Conservation (phyloP, 2,888 invertebrate species). For the Eubasilissa splendida region DNA sequence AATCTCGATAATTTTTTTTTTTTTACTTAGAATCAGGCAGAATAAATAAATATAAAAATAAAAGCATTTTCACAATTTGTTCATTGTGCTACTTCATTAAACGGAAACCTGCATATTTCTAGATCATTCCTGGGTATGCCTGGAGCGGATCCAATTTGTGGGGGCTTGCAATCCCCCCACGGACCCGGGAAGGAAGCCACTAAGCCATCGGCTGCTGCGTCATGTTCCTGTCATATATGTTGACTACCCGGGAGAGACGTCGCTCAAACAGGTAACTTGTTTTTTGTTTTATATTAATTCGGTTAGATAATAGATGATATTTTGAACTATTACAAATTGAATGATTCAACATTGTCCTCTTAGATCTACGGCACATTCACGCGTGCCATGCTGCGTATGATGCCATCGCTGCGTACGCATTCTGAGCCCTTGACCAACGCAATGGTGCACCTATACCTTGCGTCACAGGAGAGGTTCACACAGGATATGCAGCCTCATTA, state of each 20-base stretch:
- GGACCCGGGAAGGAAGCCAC: slow-evolving; percentile 97
- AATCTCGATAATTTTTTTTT: too few species aligned
- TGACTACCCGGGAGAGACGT: slow-evolving; percentile 98
- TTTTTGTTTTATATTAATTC: neutral
- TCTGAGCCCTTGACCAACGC: slow-evolving; percentile 98
- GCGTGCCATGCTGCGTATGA: slow-evolving; percentile 96
- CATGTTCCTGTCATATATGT: slow-evolving; percentile 99
- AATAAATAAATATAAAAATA: too few species aligned
- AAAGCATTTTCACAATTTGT: too few species aligned
- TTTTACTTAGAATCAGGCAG: too few species aligned
- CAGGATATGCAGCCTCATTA: slow-evolving; percentile 99
- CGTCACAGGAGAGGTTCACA: slow-evolving; percentile 97
- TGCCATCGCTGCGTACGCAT: slow-evolving; percentile 92
- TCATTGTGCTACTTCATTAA: too few species aligned
- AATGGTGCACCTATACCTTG: slow-evolving; percentile 98
- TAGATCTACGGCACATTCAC: slow-evolving; percentile 99
- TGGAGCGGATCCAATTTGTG: slow-evolving; percentile 99
- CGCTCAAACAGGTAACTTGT: slow-evolving; percentile 85
- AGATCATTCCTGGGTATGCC: slow-evolving; percentile 96
- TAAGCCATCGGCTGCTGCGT: slow-evolving; percentile 88
- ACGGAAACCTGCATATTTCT: slow-evolving; percentile 47
- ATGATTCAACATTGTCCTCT: too few species aligned
- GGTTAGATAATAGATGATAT: too few species aligned
- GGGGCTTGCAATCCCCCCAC: slow-evolving; percentile 99
- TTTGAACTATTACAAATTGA: too few species aligned